Base-by-base conservation (phyloP, 2,797 vertebrate genomes). In the Chelonia mydas region DNA sequence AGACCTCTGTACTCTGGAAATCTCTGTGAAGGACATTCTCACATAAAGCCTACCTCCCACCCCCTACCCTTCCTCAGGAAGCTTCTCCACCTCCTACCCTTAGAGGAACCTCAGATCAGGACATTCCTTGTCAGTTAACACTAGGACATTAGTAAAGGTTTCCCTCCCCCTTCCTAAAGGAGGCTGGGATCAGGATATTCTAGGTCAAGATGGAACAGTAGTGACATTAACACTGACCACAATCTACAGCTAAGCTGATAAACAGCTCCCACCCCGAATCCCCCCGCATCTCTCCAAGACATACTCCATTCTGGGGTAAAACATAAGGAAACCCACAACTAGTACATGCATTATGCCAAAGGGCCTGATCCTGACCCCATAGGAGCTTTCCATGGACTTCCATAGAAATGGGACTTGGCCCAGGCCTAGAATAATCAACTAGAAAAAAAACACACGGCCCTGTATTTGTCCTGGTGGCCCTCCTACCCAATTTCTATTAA, bases 371-470 rank as follows among this genome's bases (percentile, higher is more conserved):
- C 17, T 23, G 13, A 7, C 33, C 57, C 59, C 0, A 1, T 23
- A 41, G 47, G 27, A 47, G 77, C 57, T 74, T 84, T 76, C 41
- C 27, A 8, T 25, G 1, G 49, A 7, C 84, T n/a, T 81, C 23
- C 8, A 49, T 31, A 79, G 74, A 57, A 54, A 0, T 5, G 1
- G n/a, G 68, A 3, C 45, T 50, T 8, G 2, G 41, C 49, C 89
- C 53, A 2, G 41, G 47, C 89, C 12, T 53, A 15, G 49, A 78
- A 5, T 13, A 12, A 33, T 1, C 5, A 2, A 0, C 7, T 0
- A 1, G 50, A 17, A 53, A 21, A 53, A 83, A 83, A 33, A 1
- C 13, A 1, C n/a, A 3, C n/a, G 3, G 0, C 0, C n/a, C 79
- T 16, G 12, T 16, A 1, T 10, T 83, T 3, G 0, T 51, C 88